phyloP scores from a whole-genome alignment of 2,113 vertebrate genomes.

The Epinephelus moara region DNA sequence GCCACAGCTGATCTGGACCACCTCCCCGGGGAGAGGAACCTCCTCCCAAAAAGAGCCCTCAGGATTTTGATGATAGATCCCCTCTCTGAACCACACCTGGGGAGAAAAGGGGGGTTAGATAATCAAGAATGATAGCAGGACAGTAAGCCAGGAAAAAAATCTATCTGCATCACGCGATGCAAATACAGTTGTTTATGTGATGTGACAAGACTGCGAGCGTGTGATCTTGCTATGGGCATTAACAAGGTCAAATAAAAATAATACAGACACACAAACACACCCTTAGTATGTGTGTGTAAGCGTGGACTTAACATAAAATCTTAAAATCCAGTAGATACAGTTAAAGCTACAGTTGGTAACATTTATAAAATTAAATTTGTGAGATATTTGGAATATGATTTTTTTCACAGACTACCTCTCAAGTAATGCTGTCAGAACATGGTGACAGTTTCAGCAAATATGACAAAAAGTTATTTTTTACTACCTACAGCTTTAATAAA shows the following conservation, averaged over 20 bases:
- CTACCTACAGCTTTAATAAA: no score
- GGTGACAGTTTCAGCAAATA: no score
- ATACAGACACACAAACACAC: not conserved
- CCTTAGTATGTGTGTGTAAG: not conserved
- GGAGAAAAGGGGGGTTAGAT: not conserved
- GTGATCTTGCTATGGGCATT: not conserved
- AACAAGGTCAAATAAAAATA: not conserved
- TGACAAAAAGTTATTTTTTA: no score
- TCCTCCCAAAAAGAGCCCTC: conserved; percentile 93
- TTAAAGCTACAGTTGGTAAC: no score
- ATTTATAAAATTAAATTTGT: no score
- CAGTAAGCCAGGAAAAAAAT: not conserved
- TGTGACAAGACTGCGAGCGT: not conserved
- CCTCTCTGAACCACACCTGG: conserved; percentile 95
- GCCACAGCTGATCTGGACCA: conserved; percentile 97
- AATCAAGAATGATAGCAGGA: not conserved
- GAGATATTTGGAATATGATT: no score
- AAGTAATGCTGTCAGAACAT: no score
- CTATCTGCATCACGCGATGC: not conserved
- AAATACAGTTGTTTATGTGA: not conserved
- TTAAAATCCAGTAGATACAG: not conserved
- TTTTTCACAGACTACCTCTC: no score
- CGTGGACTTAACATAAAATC: not conserved
- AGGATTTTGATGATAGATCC: conserved; percentile 90
- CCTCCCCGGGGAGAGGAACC: conserved; percentile 90